Evolutionary conservation across 1,140 invertebrate species (phyloP).

Genomic region (Pseudomyrmex dendroicus): DNA sequence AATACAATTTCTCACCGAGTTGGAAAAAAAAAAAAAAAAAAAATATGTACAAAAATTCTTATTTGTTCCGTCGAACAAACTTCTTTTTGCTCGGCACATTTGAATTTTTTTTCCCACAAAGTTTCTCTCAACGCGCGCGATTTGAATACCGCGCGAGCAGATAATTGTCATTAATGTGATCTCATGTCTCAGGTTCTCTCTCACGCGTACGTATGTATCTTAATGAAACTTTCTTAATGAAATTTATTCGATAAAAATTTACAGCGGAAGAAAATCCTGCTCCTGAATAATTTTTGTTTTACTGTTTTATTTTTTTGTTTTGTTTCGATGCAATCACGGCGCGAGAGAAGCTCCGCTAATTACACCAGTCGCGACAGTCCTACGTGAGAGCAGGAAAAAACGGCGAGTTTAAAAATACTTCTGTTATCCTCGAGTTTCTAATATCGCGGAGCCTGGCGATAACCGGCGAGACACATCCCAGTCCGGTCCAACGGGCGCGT

Average conservation of each 20-base stretch:
- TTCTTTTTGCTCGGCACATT: no score
- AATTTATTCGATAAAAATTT: conserved; percentile 21
- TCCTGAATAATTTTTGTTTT: no score
- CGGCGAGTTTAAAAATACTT: conserved; percentile 43
- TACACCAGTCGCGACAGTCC: not conserved
- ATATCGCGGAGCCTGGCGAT: not conserved
- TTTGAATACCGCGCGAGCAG: not conserved
- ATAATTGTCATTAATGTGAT: not conserved
- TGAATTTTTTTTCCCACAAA: not conserved
- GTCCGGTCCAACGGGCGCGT: no score
- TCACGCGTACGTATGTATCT: no score
- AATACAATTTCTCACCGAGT: conserved; percentile 8
- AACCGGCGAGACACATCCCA: not conserved
- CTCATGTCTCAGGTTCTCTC: not conserved
- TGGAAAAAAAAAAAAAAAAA: not conserved
- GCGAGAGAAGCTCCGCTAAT: conserved; percentile 5
- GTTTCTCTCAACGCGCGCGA: not conserved
- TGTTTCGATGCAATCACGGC: not conserved
- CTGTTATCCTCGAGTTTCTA: not conserved
- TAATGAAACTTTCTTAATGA: not conserved
- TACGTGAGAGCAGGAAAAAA: no score
- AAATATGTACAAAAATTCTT: no score
- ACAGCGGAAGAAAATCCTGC: not conserved
- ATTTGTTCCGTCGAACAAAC: no score
- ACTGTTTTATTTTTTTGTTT: not conserved